Evolutionary conservation across 2,113 vertebrate species (phyloP), one percentile per base, ranked within the genome.

Genomic region (Ochotona curzoniae): DNA sequence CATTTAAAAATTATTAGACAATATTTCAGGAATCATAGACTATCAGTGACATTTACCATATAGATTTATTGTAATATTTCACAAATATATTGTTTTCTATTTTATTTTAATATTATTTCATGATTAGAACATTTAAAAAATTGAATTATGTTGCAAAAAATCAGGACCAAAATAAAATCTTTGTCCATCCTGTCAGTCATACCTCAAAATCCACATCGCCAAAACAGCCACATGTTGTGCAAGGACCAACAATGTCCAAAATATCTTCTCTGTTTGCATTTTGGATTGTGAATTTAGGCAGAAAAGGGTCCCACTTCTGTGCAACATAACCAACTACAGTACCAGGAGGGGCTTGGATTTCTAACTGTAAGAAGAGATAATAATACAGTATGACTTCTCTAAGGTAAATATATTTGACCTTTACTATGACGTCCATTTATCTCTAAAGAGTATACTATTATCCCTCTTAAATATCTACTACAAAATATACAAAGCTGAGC

Each of bases 121-220:
- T 83, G 66, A 57, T 44, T 38, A 93, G 49, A 84, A 94, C 84
- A 17, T 91, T 82, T 25, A 26, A 78, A 90, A 94, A 73, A 73
- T 0, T 93, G 66, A 90, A 84, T 78, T 90, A 49, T 32, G 2
- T 76, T 91, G n/a, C 63, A 87, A 93, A 94, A 92, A 83, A n/a
- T 89, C 2, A 84, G 21, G 23, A 83, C 30, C 28, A 80, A 88
- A 49, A 4, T n/a, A 28, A 69, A 64, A 94, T 47, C 17, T 25
- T n/a, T 4, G 15, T 75, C 82, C 1, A n/a, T 78, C 74, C 63
- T 80, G 20, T 9, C 5, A 93, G 87, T 93, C 96, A 7, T 98
- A 98, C 98, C 98, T 98, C 98, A 92, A 98, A 98, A 51, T 98
- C 98, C 96, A 98, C 98, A 92, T 98, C 98, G 0, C 97, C 98